Conservation (phyloP, 2,888 invertebrate genomes). For the Mechanitis mazaeus region DNA sequence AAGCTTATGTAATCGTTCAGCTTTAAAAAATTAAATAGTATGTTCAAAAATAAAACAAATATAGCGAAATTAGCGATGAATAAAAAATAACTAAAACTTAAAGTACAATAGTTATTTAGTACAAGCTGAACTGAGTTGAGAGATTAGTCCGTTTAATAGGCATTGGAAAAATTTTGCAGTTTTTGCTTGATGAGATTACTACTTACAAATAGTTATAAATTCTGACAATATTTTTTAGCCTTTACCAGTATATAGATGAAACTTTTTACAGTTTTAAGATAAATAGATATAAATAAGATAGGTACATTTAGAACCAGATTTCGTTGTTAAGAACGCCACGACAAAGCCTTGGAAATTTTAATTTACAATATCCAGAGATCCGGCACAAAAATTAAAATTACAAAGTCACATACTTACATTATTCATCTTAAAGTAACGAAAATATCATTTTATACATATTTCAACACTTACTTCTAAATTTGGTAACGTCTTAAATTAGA, state of each 20-base stretch:
- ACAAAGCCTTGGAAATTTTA: background rate
- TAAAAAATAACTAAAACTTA: too few species aligned
- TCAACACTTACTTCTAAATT: slow-evolving; percentile 45
- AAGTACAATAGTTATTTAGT: too few species aligned
- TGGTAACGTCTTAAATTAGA: slow-evolving; percentile 38
- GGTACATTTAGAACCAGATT: background rate
- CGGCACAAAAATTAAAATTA: background rate
- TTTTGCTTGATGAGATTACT: too few species aligned
- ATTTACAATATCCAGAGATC: background rate
- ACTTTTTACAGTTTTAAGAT: background rate
- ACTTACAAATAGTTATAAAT: too few species aligned
- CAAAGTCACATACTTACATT: slow-evolving; percentile 12
- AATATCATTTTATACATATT: slow-evolving; percentile 41
- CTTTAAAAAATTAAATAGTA: too few species aligned
- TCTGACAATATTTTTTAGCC: too few species aligned
- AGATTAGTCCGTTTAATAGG: too few species aligned
- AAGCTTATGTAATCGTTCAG: too few species aligned
- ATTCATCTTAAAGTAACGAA: slow-evolving; percentile 29
- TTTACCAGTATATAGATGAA: background rate
- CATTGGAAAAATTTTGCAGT: too few species aligned
- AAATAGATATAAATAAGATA: background rate
- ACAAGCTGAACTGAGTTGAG: too few species aligned
- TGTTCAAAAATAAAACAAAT: too few species aligned
- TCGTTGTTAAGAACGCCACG: background rate
- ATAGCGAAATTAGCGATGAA: too few species aligned